phyloP scores from a whole-genome alignment of 2,113 vertebrate genomes.

The Hippoglossus stenolepis region DNA sequence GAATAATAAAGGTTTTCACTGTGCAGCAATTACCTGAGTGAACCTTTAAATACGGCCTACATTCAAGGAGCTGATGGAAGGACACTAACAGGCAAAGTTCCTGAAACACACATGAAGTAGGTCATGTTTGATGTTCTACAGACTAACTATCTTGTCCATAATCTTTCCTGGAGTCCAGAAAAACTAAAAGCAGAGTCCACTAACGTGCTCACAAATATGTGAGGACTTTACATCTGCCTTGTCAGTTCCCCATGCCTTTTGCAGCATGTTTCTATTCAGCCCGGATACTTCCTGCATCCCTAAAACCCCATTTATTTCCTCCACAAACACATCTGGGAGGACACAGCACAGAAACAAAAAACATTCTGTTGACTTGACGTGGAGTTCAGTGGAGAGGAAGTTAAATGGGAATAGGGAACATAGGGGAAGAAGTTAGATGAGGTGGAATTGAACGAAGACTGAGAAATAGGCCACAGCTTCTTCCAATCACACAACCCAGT shows the following conservation, averaged over 20 bases:
- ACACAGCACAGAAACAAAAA: no score
- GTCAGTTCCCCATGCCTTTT: background rate
- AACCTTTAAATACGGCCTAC: conserved; percentile 5
- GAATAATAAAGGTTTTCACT: background rate
- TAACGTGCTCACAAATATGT: background rate
- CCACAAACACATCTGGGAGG: no score
- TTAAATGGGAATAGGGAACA: conserved; percentile 12
- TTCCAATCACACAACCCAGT: conserved; percentile 27
- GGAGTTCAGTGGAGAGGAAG: conserved; percentile 24
- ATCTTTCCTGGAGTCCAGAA: conserved; percentile 1
- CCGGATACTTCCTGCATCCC: background rate
- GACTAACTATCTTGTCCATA: background rate
- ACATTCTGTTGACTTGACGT: no score
- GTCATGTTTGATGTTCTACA: conserved; percentile 37
- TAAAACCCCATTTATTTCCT: background rate
- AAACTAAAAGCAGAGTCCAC: background rate
- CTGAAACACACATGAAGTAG: conserved; percentile 41
- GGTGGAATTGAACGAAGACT: background rate
- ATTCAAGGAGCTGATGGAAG: background rate
- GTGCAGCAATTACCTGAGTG: conserved; percentile 23
- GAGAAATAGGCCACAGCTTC: conserved; percentile 30
- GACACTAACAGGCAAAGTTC: conserved; percentile 54
- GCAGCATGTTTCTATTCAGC: background rate
- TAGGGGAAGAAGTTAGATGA: background rate
- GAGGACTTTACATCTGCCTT: background rate